A percentile compares a stretch with the other conserved stretches of the same genome.
phyloP scores from a whole-genome alignment of 1,140 invertebrate genomes.

The Hyphantria cunea region DNA sequence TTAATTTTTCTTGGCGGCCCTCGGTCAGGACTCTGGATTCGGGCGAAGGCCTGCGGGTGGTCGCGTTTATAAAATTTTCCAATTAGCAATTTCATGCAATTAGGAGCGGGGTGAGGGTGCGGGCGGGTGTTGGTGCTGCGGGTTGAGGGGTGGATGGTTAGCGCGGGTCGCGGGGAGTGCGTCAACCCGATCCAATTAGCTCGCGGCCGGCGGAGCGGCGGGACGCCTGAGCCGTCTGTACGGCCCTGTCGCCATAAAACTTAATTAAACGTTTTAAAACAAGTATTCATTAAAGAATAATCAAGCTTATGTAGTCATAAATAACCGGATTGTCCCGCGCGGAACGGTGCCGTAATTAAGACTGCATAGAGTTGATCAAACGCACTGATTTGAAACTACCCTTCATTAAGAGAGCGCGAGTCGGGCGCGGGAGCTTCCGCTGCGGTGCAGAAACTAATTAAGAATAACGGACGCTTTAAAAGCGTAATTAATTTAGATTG shows the following conservation, averaged over 20 bases:
- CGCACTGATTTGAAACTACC: slow-evolving; percentile 82
- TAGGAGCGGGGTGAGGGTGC: slow-evolving; percentile 66
- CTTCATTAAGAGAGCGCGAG: slow-evolving; percentile 80
- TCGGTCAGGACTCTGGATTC: slow-evolving; percentile 36
- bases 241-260: slow-evolving; percentile 82
- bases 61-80: slow-evolving; percentile 81
- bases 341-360: slow-evolving; percentile 81
- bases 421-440: slow-evolving; percentile 73
- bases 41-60: slow-evolving; percentile 54
- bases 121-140: slow-evolving; percentile 34
- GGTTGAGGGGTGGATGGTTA: slow-evolving; percentile 27
- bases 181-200: slow-evolving; percentile 81
- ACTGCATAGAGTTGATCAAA: slow-evolving; percentile 82
- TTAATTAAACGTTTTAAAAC: slow-evolving; percentile 84
- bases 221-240: slow-evolving; percentile 72
- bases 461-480: slow-evolving; percentile 82
- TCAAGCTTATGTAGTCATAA: slow-evolving; percentile 83
- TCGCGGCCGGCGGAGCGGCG: slow-evolving; percentile 78
- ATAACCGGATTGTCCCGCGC: slow-evolving; percentile 81
- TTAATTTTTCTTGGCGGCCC: slow-evolving; percentile 53
- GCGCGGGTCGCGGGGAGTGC: slow-evolving; percentile 49
- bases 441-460: slow-evolving; percentile 82
- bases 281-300: slow-evolving; percentile 83
- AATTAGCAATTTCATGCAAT: slow-evolving; percentile 82
- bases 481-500: slow-evolving; percentile 82